phyloP scores from a whole-genome alignment of 2,113 vertebrate species.

The Murina feae region DNA sequence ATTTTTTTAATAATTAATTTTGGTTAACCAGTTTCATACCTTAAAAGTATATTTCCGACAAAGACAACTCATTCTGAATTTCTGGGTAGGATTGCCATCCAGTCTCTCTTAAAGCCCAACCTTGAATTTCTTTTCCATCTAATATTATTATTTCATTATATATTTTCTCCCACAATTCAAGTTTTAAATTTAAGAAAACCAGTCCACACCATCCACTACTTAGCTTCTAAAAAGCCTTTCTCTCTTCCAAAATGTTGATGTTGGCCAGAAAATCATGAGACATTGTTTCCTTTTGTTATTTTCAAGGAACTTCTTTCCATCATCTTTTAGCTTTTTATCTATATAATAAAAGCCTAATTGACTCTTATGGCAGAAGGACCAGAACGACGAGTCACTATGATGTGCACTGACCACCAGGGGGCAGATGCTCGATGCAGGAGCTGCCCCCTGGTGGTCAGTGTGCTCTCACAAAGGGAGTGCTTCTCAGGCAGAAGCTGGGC shows the following conservation, averaged over 20 bases:
- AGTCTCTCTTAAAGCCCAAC: neutral
- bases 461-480: too few relatives aligned
- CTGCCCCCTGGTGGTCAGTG: too few relatives aligned
- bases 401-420: too few relatives aligned
- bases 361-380: too few relatives aligned
- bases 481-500: too few relatives aligned
- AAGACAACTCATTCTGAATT: neutral
- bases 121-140: neutral
- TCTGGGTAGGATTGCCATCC: neutral
- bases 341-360: neutral
- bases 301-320: neutral
- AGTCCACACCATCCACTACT: neutral
- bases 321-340: neutral
- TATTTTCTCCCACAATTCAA: neutral
- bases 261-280: neutral
- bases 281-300: neutral
- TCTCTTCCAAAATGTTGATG: neutral
- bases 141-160: neutral
- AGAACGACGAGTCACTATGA: too few relatives aligned
- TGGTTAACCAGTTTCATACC: neutral
- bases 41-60: neutral
- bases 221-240: neutral
- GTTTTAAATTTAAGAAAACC: slow-evolving; percentile 17
- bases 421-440: too few relatives aligned
- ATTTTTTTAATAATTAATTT: neutral